Evolutionary conservation across 2,797 vertebrate genomes (phyloP), one percentile per base, ranked within the genome.

Genomic region (Gila robusta): DNA sequence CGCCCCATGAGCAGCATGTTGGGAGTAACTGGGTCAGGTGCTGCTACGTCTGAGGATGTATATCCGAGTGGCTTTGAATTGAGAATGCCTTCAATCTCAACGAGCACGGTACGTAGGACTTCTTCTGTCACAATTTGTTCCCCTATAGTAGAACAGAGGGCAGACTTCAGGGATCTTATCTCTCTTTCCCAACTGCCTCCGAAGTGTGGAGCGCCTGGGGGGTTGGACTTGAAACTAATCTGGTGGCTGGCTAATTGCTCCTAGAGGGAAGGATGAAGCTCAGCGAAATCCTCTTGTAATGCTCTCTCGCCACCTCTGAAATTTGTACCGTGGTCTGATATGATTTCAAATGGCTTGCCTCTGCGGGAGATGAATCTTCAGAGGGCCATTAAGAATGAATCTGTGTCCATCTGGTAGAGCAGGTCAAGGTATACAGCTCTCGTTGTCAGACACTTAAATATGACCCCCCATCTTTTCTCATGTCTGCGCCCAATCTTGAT

Each of bases 391-490:
- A 44, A 44, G 41, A 44, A 44, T 11, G 9, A 28, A 21, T 66
- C 64, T 26, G n/a, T 28, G 26, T 66, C 11, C n/a, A 66, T 66
- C 12, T 67, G 21, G n/a, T 14, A 14, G 12, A 67, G 12, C 5
- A 4, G 39, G 39, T 41, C 39, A 9, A 41, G 39, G 39, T 41
- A 41, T 2, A 67, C 64, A 28, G 28, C 37, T 73, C 70, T 7
- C 8, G 62, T n/a, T 7, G 81, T 83, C 6, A 84, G 16, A 21
- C 72, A 84, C 14, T 49, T 49, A 49, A 49, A 49, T 16, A 49
- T 49, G 47, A 49, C 14, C 47, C 56, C 71, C 70, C 52, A 84
- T 5, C 52, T 35, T 49, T 84, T 84, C 23, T 78, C 76, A 23
- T 23, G 41, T 21, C 39, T 49, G 2, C 8, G 66, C 21, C 66